These are phyloP conservation scores for Morelia viridis DNA, from an alignment of 2,797 vertebrate species.

Conservation along the genomic window DNA sequence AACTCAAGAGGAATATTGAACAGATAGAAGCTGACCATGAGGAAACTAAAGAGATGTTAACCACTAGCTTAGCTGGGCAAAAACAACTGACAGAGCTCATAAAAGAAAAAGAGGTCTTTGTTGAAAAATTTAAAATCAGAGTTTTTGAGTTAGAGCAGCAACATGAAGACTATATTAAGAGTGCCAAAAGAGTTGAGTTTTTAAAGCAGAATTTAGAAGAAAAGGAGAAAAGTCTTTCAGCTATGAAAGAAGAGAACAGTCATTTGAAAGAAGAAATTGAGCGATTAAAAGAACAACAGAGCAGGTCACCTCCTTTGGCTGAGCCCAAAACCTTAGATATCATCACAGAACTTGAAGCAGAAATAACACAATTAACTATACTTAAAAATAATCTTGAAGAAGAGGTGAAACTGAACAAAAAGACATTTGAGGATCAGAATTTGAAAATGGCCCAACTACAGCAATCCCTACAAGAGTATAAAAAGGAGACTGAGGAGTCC, in stretches of 20 bases:
- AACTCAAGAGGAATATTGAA: conserved; percentile 80
- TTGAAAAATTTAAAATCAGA: conserved; percentile 81
- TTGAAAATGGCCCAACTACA: conserved; percentile 79
- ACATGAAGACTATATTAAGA: conserved; percentile 71
- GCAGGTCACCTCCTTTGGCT: conserved; percentile 74
- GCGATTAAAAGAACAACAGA: conserved; percentile 89
- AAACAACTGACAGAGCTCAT: conserved; percentile 88
- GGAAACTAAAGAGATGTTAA: conserved; percentile 88
- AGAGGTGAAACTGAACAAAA: conserved; percentile 80
- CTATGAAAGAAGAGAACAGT: conserved; percentile 97
- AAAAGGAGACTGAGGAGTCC: conserved; percentile 85
- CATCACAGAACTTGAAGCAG: conserved; percentile 89
- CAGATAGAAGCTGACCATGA: conserved; percentile 81
- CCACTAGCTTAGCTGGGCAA: conserved; percentile 86
- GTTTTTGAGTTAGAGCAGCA: conserved; percentile 77
- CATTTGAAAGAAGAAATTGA: conserved; percentile 96
- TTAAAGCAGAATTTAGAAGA: conserved; percentile 85
- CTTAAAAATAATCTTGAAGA: conserved; percentile 80
- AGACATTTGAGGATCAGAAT: conserved; percentile 83
- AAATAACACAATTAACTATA: conserved; percentile 85
- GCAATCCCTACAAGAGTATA: conserved; percentile 83
- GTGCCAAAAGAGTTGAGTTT: conserved; percentile 72
- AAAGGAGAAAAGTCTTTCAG: conserved; percentile 86
- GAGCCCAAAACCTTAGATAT: conserved; percentile 89
- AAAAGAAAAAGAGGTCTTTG: conserved; percentile 87